Evolutionary conservation across 1,140 invertebrate genomes (phyloP).

Genomic region (Epicauta chinensis): DNA sequence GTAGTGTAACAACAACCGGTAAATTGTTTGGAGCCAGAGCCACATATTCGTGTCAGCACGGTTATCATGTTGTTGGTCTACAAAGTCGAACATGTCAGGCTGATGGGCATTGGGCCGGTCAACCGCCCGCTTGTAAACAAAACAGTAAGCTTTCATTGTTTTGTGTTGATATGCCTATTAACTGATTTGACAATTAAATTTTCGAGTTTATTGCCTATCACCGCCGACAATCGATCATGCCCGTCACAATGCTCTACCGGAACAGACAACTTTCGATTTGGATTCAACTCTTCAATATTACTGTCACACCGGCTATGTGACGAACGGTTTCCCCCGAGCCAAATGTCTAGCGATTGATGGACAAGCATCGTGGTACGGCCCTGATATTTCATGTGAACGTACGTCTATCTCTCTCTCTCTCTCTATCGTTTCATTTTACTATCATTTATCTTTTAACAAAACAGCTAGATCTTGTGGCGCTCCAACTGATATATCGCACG

Average conservation of each 20-base stretch:
- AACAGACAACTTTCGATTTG: constrained; percentile 76
- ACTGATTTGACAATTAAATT: not conserved
- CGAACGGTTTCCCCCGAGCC: constrained; percentile 75
- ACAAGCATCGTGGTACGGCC: constrained; percentile 74
- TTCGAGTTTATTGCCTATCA: constrained; percentile 75
- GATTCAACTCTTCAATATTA: constrained; percentile 84
- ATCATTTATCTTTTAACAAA: not conserved
- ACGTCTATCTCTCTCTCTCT: no score
- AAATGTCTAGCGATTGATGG: constrained; percentile 89
- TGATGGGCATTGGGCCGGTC: constrained; percentile 87
- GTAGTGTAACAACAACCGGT: constrained; percentile 64
- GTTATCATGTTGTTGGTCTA: constrained; percentile 81
- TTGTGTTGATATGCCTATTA: not conserved
- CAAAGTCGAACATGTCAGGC: constrained; percentile 80
- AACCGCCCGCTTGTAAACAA: constrained; percentile 79
- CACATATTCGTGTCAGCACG: constrained; percentile 79
- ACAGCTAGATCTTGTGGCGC: constrained; percentile 77
- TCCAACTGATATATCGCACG: constrained; percentile 83
- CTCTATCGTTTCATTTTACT: not conserved
- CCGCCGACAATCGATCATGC: constrained; percentile 86
- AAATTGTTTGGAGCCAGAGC: constrained; percentile 73
- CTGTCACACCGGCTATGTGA: constrained; percentile 83
- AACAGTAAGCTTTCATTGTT: constrained; percentile 56
- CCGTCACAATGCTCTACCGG: constrained; percentile 72
- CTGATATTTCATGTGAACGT: constrained; percentile 92